Base-by-base conservation (phyloP, 2,113 vertebrate genomes). In the Poeciliopsis retropinna region DNA sequence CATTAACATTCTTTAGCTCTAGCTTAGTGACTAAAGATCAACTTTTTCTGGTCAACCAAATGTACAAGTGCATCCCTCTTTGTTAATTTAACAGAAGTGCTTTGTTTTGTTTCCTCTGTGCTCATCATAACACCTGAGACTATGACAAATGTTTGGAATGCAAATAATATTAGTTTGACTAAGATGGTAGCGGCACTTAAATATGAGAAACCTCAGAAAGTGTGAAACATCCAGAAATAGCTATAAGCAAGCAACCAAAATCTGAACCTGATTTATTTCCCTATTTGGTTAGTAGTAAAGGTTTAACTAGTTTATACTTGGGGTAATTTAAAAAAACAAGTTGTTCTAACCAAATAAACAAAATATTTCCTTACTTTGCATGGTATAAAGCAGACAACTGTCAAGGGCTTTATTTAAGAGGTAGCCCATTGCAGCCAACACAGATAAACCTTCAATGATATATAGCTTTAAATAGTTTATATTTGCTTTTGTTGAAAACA, bases 371-470 rank as follows among this genome's bases (percentile, higher is more conserved):
- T 78, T 66, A 64, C 70, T 19, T 57, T 57, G 51, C n/a, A 57
- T 57, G 22, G 76, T 66, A 70, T 60, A 29, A 71, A 80, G 47
- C 67, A 79, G n/a, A 81, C 25, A 34, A 39, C 69, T 28, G 37
- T 67, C 34, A 69, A 87, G 64, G 73, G 60, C 70, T 64, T 15
- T 22, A 67, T 69, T 76, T 87, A 69, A 87, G 90, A 87, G 87
- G 85, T 85, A 90, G 86, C 76, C 72, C 70, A 83, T 85, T 87
- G 79, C 85, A 86, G 82, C 77, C 85, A 83, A 90, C 76, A 81
- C 70, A 81, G 75, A 78, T 64, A 81, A 72, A 64, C 65, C 76
- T 79, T 77, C 69, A 85, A 80, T 64, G 79, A 84, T 70, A 84
- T 69, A 76, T 76, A 83, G 83, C 28, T 9, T 83, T 41, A 64